Evolutionary conservation across 2,888 invertebrate species (phyloP).

Genomic region (Aleiodes testaceus): DNA sequence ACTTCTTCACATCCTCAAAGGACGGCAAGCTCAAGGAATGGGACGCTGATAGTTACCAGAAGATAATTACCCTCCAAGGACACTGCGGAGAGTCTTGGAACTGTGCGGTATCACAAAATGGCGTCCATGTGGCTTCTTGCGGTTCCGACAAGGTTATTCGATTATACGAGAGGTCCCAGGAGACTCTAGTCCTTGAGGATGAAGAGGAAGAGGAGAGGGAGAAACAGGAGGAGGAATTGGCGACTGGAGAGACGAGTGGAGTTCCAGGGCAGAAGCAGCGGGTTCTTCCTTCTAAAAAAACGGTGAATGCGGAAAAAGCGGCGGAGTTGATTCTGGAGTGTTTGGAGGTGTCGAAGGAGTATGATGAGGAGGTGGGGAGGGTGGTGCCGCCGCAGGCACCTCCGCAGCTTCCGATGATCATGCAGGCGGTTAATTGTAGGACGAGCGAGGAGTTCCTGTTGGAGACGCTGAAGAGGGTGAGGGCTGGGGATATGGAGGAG

Average conservation of each 20-base stretch:
- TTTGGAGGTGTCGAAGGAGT: constrained; percentile 83
- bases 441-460: constrained; percentile 87
- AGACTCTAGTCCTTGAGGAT: constrained; percentile 94
- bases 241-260: constrained; percentile 82
- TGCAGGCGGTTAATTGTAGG: constrained; percentile 85
- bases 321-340: constrained; percentile 95
- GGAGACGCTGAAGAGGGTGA: constrained; percentile 84
- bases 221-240: constrained; percentile 81
- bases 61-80: constrained; percentile 90
- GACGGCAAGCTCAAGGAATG: constrained; percentile 97
- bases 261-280: constrained; percentile 84
- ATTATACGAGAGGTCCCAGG: constrained; percentile 88
- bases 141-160: constrained; percentile 92
- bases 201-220: constrained; percentile 90
- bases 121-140: constrained; percentile 84
- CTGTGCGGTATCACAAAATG: constrained; percentile 86
- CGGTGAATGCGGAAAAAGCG: constrained; percentile 88
- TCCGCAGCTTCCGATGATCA: constrained; percentile 83
- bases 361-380: constrained; percentile 77
- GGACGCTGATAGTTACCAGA: constrained; percentile 94
- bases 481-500: constrained; percentile 94
- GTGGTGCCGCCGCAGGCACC: constrained; percentile 73
- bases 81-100: constrained; percentile 87
- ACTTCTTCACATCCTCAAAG: constrained; percentile 94
- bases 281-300: constrained; percentile 90